A percentile compares a stretch with the other conserved stretches of the same genome.
Evolutionary conservation across 2,113 vertebrate genomes (phyloP).

Genomic region (Rattus rattus): DNA sequence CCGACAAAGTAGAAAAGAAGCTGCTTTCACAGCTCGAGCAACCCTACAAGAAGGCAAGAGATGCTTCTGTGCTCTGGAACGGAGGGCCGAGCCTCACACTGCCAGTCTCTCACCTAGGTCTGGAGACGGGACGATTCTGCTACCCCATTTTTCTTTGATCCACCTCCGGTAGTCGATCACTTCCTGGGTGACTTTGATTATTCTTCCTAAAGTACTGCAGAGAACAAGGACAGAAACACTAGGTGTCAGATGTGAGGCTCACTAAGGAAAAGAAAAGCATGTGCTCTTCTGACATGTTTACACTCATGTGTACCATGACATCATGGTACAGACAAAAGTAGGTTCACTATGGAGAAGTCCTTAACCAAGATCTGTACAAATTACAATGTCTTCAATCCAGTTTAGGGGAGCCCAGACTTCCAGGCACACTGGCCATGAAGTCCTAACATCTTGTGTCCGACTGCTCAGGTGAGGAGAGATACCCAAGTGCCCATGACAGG

Average conservation of each 20-base stretch:
- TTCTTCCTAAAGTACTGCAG: slow-evolving; percentile 95
- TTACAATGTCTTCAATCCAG: fast-evolving
- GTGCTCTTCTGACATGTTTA: background rate
- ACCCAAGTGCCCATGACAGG: fast-evolving
- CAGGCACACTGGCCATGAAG: fast-evolving
- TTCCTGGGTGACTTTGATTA: slow-evolving; percentile 97
- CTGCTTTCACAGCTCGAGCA: background rate
- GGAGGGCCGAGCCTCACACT: background rate
- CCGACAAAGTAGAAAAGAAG: background rate
- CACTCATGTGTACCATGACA: background rate
- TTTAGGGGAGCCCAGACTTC: background rate
- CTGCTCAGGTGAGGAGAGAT: fast-evolving
- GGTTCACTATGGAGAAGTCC: fast-evolving
- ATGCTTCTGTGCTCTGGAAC: fast-evolving
- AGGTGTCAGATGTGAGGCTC: fast-evolving
- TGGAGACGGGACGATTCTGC: slow-evolving; percentile 80
- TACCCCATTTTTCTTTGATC: slow-evolving; percentile 95
- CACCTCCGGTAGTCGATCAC: slow-evolving; percentile 97
- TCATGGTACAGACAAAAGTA: background rate
- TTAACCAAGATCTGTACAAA: background rate
- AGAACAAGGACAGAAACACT: slow-evolving; percentile 56
- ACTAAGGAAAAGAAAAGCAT: background rate
- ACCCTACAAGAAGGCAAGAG: background rate
- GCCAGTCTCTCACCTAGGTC: slow-evolving; percentile 82
- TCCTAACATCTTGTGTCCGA: background rate